These are phyloP conservation scores for Forbesichthys agassizii DNA, from an alignment of 2,113 vertebrate genomes.

Conservation along the genomic window DNA sequence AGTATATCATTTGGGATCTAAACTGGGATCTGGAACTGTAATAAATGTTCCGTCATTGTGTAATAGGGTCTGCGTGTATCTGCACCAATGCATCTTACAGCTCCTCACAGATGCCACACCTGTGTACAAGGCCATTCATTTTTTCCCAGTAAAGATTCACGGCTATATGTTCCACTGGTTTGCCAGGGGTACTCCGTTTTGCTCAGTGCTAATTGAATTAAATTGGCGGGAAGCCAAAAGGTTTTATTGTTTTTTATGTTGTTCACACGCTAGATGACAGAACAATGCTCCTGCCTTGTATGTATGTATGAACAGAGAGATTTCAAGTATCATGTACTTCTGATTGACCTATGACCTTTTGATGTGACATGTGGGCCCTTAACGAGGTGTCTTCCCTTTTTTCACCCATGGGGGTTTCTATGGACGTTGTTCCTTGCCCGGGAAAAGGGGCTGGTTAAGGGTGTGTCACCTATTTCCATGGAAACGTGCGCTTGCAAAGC, in stretches of 20 bases:
- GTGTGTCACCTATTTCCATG: too few relatives aligned
- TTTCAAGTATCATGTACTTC: background rate
- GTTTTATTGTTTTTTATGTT: background rate
- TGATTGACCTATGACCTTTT: too few relatives aligned
- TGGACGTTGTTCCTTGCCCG: too few relatives aligned
- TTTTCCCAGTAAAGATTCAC: constrained; percentile 70
- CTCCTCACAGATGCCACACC: constrained; percentile 67
- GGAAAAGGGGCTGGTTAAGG: too few relatives aligned
- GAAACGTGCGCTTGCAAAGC: too few relatives aligned
- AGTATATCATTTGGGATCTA: too few relatives aligned
- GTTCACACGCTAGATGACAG: constrained; percentile 29
- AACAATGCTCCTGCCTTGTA: constrained; percentile 18
- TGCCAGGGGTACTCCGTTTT: constrained; percentile 64
- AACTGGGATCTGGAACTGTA: background rate
- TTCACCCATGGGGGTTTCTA: too few relatives aligned
- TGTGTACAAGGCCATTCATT: constrained; percentile 63
- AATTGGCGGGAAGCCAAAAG: constrained; percentile 65
- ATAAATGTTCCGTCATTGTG: background rate
- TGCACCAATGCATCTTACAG: constrained; percentile 48
- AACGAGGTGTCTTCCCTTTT: too few relatives aligned
- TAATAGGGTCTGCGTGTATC: constrained; percentile 34
- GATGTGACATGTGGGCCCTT: too few relatives aligned
- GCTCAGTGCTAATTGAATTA: constrained; percentile 72
- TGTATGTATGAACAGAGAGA: constrained; percentile 27
- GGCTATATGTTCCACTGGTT: constrained; percentile 54